Percentiles rank a stretch among this genome's conserved stretches.
These are phyloP conservation scores for Lepisosteus osseus DNA, from an alignment of 2,113 vertebrate genomes.

Conservation along the genomic window DNA sequence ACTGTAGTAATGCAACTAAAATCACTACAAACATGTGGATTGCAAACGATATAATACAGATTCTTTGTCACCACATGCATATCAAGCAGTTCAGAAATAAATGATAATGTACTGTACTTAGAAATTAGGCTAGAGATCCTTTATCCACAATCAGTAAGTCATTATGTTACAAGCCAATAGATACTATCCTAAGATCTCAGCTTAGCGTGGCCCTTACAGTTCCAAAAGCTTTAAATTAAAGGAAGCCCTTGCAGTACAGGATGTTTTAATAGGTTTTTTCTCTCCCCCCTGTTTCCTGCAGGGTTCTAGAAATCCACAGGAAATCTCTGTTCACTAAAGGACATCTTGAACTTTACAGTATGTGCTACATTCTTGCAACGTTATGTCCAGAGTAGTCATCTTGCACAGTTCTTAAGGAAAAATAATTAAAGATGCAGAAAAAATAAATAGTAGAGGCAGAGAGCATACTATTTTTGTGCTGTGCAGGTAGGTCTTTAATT, in stretches of 20 bases:
- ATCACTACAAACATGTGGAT: no score
- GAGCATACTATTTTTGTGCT: no score
- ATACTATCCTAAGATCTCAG: background rate
- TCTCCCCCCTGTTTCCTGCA: background rate
- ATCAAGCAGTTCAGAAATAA: conserved; percentile 30
- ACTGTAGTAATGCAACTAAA: no score
- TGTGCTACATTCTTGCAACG: no score
- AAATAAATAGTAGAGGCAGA: no score
- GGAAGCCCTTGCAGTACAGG: conserved; percentile 14
- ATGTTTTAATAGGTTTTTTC: conserved; percentile 15
- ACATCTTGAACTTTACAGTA: no score
- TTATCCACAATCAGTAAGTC: conserved; percentile 9
- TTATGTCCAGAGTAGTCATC: no score
- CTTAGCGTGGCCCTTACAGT: conserved; percentile 14
- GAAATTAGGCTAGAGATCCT: conserved; percentile 13
- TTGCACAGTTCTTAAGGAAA: no score
- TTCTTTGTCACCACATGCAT: conserved; percentile 8
- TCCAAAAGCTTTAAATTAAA: conserved; percentile 3
- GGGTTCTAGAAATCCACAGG: background rate
- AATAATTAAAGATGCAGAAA: no score
- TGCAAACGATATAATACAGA: no score
- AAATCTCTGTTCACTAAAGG: background rate
- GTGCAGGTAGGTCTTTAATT: no score
- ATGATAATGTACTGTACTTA: conserved; percentile 29
- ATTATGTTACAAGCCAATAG: background rate